A percentile compares a stretch with the other conserved stretches of the same genome.
Evolutionary conservation across 2,113 vertebrate genomes (phyloP).

Genomic region (Pelobates fuscus): DNA sequence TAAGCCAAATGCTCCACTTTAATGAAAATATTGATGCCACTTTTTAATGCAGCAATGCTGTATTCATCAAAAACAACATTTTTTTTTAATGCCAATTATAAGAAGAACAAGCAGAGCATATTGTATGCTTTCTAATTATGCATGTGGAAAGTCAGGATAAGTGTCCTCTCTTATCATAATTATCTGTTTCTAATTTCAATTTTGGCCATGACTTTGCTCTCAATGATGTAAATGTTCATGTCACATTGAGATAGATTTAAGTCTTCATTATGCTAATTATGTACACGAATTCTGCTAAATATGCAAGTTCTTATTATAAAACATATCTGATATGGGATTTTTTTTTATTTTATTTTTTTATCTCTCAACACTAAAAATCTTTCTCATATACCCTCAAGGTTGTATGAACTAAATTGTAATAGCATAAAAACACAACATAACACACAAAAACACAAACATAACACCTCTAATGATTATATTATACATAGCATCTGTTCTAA

Average conservation of each 20-base stretch:
- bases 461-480: not conserved
- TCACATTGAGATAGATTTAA: constrained; percentile 85
- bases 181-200: constrained; percentile 86
- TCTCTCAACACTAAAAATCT: constrained; percentile 51
- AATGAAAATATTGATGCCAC: constrained; percentile 62
- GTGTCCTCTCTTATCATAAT: constrained; percentile 81
- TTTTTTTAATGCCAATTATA: constrained; percentile 71
- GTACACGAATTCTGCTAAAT: constrained; percentile 79
- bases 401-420: not conserved
- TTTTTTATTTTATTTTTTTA: constrained; percentile 61
- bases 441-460: not conserved
- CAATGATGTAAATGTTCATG: constrained; percentile 80
- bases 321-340: constrained; percentile 78
- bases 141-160: constrained; percentile 70
- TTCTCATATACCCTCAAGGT: not conserved
- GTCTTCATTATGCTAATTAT: constrained; percentile 80
- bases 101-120: constrained; percentile 75
- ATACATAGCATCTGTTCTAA: constrained; percentile 1
- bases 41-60: constrained; percentile 57
- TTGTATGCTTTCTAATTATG: constrained; percentile 76
- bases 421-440: not conserved
- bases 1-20: too few relatives aligned
- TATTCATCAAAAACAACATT: constrained; percentile 54
- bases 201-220: constrained; percentile 79
- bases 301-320: constrained; percentile 72